Evolutionary conservation across 1,140 invertebrate genomes (phyloP).

Genomic region (Drosophila seguyi): DNA sequence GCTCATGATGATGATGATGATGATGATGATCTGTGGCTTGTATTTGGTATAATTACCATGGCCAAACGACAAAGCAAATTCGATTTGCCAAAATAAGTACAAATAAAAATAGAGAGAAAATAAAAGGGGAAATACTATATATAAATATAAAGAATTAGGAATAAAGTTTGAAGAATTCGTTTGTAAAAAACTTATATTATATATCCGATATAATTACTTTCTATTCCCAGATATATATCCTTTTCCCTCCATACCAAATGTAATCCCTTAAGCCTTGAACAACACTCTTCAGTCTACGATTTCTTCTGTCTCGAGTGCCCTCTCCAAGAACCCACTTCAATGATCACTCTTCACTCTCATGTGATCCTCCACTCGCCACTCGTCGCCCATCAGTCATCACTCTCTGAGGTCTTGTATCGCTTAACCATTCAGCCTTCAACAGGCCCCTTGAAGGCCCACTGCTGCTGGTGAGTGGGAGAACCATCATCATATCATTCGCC

Average conservation of each 20-base stretch:
- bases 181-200: not conserved
- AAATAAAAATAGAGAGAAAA: slow-evolving; percentile 4
- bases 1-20: slow-evolving; percentile 1
- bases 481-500: slow-evolving; percentile 35
- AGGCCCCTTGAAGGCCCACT: slow-evolving; percentile 18
- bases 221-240: not conserved
- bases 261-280: slow-evolving; percentile 2
- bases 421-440: slow-evolving; percentile 17
- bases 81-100: slow-evolving; percentile 40
- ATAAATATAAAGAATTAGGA: not conserved
- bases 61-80: slow-evolving; percentile 24
- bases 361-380: slow-evolving; percentile 32
- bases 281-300: not conserved
- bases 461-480: slow-evolving; percentile 13
- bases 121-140: not conserved
- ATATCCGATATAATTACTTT: not conserved
- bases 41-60: slow-evolving; percentile 45
- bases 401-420: slow-evolving; percentile 12
- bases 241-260: not conserved
- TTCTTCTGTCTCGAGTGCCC: slow-evolving; percentile 17
- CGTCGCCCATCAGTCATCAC: slow-evolving; percentile 33
- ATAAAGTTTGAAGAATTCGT: not conserved
- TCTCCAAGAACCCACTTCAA: slow-evolving; percentile 32
- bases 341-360: slow-evolving; percentile 39
- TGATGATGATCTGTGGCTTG: slow-evolving; percentile 21